phyloP scores from a whole-genome alignment of 1,140 invertebrate genomes.

The Drosophila ogumai region DNA sequence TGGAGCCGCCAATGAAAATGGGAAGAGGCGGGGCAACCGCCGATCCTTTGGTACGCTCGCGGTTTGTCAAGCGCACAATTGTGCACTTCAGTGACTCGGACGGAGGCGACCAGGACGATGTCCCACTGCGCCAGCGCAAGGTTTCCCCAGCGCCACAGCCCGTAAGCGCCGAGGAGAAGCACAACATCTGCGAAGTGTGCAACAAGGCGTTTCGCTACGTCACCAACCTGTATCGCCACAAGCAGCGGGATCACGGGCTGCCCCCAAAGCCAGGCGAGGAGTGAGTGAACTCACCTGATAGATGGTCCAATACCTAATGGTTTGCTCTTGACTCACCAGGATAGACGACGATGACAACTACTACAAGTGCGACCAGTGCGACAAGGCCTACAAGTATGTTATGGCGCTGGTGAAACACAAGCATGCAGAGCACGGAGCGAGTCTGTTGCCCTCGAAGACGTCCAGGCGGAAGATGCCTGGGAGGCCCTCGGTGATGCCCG shows the following conservation, averaged over 20 bases:
- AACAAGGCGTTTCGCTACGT: slow-evolving; percentile 56
- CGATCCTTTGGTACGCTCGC: slow-evolving; percentile 58
- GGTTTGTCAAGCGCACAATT: slow-evolving; percentile 10
- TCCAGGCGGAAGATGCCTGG: slow-evolving; percentile 21
- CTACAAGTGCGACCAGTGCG: slow-evolving; percentile 70
- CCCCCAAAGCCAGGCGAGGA: slow-evolving; percentile 1
- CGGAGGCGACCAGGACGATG: slow-evolving; percentile 56
- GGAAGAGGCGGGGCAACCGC: neutral
- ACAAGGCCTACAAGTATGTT: slow-evolving; percentile 66
- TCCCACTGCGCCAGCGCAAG: slow-evolving; percentile 54
- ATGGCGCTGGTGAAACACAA: slow-evolving; percentile 63
- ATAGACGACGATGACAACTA: slow-evolving; percentile 54
- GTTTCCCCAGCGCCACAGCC: neutral
- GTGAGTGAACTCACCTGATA: neutral
- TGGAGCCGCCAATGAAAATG: slow-evolving; percentile 7
- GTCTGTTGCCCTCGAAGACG: slow-evolving; percentile 11
- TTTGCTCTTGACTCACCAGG: neutral
- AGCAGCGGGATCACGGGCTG: slow-evolving; percentile 40
- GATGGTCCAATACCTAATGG: neutral
- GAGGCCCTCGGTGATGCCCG: slow-evolving; percentile 9
- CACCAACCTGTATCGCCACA: slow-evolving; percentile 65
- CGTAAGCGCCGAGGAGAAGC: slow-evolving; percentile 9
- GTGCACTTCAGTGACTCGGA: slow-evolving; percentile 34
- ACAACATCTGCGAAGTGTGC: slow-evolving; percentile 55
- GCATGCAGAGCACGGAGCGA: slow-evolving; percentile 45